Evolutionary conservation across 2,888 invertebrate genomes (phyloP).

Genomic region (Dilophus febrilis): DNA sequence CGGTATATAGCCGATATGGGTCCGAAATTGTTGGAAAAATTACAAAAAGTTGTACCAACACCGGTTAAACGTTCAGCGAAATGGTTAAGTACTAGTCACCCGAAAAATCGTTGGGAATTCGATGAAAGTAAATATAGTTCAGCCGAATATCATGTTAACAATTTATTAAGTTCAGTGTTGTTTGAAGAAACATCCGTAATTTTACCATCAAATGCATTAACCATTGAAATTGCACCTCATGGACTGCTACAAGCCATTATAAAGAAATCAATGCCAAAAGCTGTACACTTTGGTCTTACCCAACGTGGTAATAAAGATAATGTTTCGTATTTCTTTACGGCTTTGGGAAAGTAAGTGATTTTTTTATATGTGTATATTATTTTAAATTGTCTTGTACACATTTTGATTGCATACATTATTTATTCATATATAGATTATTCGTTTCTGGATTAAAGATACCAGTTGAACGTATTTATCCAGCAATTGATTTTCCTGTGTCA

Average conservation of each 20-base stretch:
- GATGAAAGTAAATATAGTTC: constrained; percentile 44
- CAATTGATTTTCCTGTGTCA: constrained; percentile 65
- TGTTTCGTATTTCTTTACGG: constrained; percentile 24
- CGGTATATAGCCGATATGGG: constrained; percentile 56
- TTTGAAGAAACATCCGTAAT: constrained; percentile 43
- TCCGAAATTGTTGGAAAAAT: constrained; percentile 43
- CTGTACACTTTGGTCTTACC: constrained; percentile 40
- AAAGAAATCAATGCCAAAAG: constrained; percentile 37
- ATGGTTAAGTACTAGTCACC: constrained; percentile 78
- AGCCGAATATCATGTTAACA: constrained; percentile 80
- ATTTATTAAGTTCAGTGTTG: constrained; percentile 43
- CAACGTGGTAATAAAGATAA: constrained; percentile 37
- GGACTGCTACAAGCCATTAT: constrained; percentile 49
- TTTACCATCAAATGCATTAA: constrained; percentile 43
- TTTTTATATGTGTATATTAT: no score
- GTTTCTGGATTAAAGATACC: constrained; percentile 58
- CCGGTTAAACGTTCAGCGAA: constrained; percentile 50
- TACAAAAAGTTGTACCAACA: constrained; percentile 43
- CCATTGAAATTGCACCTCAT: constrained; percentile 54
- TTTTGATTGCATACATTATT: no score
- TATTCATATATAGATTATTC: constrained; percentile 44
- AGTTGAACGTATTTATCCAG: constrained; percentile 58
- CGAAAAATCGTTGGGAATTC: constrained; percentile 50
- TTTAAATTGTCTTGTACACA: no score
- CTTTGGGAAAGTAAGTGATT: constrained; percentile 32